Percentiles rank a stretch among this genome's conserved stretches.
Evolutionary conservation across 1,140 invertebrate species (phyloP).

Genomic region (Laodelphax striatellus): DNA sequence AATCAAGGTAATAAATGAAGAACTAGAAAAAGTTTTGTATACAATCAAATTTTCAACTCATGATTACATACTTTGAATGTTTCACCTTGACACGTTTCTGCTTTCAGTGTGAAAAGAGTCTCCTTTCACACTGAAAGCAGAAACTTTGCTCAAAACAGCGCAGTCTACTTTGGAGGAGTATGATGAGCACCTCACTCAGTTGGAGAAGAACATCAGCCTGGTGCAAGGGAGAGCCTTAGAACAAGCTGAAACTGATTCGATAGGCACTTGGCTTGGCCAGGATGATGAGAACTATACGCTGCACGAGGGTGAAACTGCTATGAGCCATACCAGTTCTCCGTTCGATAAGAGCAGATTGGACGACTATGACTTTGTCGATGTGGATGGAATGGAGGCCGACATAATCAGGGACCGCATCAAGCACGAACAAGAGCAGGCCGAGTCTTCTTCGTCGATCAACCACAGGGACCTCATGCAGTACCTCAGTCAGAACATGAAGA

Average conservation of each 20-base stretch:
- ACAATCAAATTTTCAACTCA: too few relatives aligned
- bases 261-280: constrained; percentile 41
- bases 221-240: constrained; percentile 82
- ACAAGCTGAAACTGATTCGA: constrained; percentile 64
- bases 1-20: too few relatives aligned
- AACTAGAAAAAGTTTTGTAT: too few relatives aligned
- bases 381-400: constrained; percentile 44
- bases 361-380: constrained; percentile 59
- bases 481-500: background rate
- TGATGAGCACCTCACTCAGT: constrained; percentile 65
- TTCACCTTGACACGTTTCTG: too few relatives aligned
- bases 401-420: constrained; percentile 27
- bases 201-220: constrained; percentile 76
- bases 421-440: background rate
- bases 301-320: constrained; percentile 7
- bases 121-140: constrained; percentile 76
- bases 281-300: constrained; percentile 46
- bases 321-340: constrained; percentile 41
- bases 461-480: background rate
- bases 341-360: constrained; percentile 42
- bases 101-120: constrained; percentile 76
- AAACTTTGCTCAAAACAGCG: constrained; percentile 61
- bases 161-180: constrained; percentile 67
- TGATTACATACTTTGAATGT: too few relatives aligned
- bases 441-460: too few relatives aligned